These are phyloP conservation scores for Coecobrya sp. DNA, from an alignment of 2,888 invertebrate species.

Conservation along the genomic window DNA sequence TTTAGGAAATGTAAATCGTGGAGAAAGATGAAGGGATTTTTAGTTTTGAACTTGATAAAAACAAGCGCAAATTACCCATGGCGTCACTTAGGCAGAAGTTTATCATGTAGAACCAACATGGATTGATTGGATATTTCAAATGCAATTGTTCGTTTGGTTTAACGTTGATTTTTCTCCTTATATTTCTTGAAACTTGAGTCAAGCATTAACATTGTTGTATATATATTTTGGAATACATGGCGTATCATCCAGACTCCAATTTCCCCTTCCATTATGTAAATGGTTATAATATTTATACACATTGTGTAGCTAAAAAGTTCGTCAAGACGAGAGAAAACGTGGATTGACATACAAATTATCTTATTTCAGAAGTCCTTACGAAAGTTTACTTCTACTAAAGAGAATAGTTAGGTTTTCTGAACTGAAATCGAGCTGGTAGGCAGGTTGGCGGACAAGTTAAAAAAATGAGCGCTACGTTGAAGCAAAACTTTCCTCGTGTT, in stretches of 20 bases:
- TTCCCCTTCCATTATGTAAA: not conserved
- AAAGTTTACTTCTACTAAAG: not conserved
- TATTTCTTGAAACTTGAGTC: no score
- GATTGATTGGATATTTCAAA: no score
- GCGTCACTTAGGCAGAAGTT: not conserved
- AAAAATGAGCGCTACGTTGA: conserved; percentile 55
- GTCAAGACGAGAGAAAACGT: not conserved
- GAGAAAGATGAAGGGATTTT: not conserved
- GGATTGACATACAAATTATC: conserved; percentile 43
- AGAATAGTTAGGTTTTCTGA: no score
- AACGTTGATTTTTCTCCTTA: no score
- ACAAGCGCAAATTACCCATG: conserved; percentile 1
- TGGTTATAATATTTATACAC: no score
- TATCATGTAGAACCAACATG: no score
- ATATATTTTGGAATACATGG: no score
- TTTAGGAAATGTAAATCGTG: not conserved
- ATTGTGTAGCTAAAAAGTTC: not conserved
- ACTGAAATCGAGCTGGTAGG: not conserved
- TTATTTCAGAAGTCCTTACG: conserved; percentile 25
- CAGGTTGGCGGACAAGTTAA: conserved; percentile 40
- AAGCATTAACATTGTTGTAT: no score
- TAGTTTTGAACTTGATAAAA: conserved; percentile 1
- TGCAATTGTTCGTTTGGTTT: no score
- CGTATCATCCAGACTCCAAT: not conserved
- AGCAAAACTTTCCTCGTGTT: conserved; percentile 43